These are phyloP conservation scores for Petaurus breviceps DNA, from an alignment of 2,113 vertebrate species.

Conservation along the genomic window DNA sequence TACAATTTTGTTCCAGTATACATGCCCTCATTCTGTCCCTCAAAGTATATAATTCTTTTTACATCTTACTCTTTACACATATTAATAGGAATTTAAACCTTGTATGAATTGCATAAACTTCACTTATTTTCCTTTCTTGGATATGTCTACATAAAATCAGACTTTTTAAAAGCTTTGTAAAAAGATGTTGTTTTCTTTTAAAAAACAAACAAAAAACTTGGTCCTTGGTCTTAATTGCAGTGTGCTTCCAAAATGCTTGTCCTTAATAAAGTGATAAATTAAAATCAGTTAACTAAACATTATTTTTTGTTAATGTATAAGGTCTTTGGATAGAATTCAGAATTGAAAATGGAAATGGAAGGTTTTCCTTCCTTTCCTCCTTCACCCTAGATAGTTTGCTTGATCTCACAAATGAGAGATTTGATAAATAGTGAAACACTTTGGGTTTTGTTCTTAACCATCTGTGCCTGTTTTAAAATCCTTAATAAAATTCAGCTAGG, in stretches of 20 bases:
- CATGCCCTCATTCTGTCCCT: background rate
- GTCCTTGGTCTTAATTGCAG: constrained; percentile 1
- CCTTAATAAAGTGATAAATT: constrained; percentile 14
- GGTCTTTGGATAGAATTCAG: background rate
- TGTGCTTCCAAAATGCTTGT: background rate
- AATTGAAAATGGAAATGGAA: constrained; percentile 35
- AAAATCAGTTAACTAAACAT: background rate
- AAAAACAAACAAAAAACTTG: background rate
- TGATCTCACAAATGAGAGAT: background rate
- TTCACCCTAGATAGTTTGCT: constrained; percentile 23
- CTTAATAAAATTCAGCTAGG: constrained; percentile 19
- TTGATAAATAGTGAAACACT: background rate
- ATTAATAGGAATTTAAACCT: constrained; percentile 1
- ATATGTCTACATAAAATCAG: constrained; percentile 9
- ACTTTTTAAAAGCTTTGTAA: constrained; percentile 16
- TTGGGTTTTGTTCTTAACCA: constrained; percentile 32
- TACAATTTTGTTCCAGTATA: background rate
- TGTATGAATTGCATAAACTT: background rate
- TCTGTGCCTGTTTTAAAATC: constrained; percentile 28
- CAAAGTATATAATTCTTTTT: background rate
- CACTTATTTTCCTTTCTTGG: constrained; percentile 6
- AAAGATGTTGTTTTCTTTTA: background rate
- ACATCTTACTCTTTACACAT: constrained; percentile 11
- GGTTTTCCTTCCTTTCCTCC: background rate
- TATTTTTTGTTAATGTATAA: constrained; percentile 15